Conservation (phyloP, 2,113 vertebrate genomes). For the Podiceps cristatus region DNA sequence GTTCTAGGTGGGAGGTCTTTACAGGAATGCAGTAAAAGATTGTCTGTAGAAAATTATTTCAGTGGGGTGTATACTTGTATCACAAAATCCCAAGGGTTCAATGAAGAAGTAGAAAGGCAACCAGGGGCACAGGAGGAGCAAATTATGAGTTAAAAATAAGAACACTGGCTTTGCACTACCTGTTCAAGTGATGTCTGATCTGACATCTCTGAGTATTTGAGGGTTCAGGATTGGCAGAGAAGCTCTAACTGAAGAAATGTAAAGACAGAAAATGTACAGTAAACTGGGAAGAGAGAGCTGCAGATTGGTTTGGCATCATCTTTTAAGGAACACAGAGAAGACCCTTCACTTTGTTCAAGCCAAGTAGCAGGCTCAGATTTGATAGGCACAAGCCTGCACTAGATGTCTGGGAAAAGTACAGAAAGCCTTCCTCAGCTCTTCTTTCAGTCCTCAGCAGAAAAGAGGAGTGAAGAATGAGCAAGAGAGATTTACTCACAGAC, state of each 20-base stretch:
- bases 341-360: not conserved
- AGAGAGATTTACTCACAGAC: constrained; percentile 60
- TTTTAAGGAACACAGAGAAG: not conserved
- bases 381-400: not conserved
- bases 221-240: not conserved
- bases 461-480: not conserved
- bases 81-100: not conserved
- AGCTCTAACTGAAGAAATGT: not conserved
- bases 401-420: constrained; percentile 24
- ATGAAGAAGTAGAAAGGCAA: not conserved
- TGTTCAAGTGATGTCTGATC: not conserved
- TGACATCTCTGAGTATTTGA: not conserved
- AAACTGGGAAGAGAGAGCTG: not conserved
- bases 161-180: not conserved
- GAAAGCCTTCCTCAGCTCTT: not conserved
- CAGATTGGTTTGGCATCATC: not conserved
- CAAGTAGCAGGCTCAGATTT: not conserved
- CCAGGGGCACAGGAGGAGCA: not conserved
- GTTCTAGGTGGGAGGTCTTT: not conserved
- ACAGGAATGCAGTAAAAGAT: not conserved
- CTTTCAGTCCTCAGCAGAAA: not conserved
- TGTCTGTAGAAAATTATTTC: not conserved
- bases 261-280: not conserved
- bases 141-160: not conserved
- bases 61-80: not conserved